Evolutionary conservation across 2,113 vertebrate species (phyloP).

Genomic region (Todiramphus saurophagus): DNA sequence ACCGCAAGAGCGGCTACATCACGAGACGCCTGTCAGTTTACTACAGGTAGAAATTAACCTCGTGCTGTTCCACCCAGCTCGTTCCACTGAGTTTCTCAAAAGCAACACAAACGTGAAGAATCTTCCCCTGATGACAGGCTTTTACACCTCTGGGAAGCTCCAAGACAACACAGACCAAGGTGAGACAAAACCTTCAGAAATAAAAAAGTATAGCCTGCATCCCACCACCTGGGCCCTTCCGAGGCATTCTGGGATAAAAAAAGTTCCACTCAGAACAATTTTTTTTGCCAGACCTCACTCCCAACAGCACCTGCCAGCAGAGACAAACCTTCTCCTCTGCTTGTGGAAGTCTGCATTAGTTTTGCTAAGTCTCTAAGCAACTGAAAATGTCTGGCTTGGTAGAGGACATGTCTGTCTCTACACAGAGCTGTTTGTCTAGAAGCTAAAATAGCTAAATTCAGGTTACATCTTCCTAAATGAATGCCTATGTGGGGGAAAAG

Average conservation of each 20-base stretch:
- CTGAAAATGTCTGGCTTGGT: neutral
- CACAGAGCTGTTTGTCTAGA: neutral
- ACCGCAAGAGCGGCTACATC: neutral
- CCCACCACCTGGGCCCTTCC: neutral
- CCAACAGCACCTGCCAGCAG: neutral
- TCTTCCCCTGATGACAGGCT: neutral
- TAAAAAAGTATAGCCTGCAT: neutral
- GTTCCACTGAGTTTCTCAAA: neutral
- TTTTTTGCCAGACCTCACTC: neutral
- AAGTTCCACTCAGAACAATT: neutral
- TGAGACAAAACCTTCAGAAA: neutral
- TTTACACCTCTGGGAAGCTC: neutral
- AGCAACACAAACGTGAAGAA: neutral
- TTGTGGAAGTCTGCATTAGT: neutral
- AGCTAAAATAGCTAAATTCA: neutral
- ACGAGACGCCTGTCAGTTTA: neutral
- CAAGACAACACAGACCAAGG: neutral
- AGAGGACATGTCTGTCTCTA: neutral
- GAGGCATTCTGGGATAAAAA: neutral
- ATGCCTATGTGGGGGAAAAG: neutral
- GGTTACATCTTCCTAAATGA: neutral
- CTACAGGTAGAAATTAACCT: neutral
- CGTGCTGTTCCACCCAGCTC: neutral
- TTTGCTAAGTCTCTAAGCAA: neutral
- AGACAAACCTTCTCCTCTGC: neutral